Conservation (phyloP, 2,113 vertebrate species). For the Morone saxatilis region DNA sequence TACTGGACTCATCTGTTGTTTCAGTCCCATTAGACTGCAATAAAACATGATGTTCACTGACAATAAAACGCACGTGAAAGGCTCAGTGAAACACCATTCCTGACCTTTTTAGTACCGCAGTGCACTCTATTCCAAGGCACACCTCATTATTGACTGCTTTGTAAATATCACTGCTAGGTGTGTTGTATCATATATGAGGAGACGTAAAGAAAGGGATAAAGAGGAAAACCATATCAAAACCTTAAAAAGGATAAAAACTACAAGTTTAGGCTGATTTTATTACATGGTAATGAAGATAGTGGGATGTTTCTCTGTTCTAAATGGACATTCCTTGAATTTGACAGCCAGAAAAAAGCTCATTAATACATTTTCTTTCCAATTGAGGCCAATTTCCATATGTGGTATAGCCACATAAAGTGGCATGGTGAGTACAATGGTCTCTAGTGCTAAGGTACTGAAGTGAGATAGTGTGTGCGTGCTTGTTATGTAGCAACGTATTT, state of each 20-base stretch:
- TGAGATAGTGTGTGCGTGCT: neutral
- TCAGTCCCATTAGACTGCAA: neutral
- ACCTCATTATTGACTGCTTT: constrained; percentile 6
- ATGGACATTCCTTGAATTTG: neutral
- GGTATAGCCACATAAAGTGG: neutral
- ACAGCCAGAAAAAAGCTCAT: neutral
- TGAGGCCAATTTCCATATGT: neutral
- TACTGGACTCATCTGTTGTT: neutral
- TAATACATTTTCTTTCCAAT: neutral
- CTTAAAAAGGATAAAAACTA: neutral
- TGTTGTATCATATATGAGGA: neutral
- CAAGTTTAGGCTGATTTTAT: too few relatives aligned
- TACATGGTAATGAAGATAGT: neutral
- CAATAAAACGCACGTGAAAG: neutral
- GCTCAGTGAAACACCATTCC: neutral
- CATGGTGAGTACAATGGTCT: neutral
- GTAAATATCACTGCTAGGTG: neutral
- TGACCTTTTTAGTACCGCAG: constrained; percentile 5
- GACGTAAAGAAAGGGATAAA: neutral
- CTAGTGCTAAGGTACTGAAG: neutral
- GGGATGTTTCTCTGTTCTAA: neutral
- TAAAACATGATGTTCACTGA: neutral
- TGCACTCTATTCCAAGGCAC: neutral
- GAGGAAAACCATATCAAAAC: neutral
- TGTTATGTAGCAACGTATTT: neutral